Evolutionary conservation across 2,797 vertebrate genomes (phyloP).

Genomic region (Leucoraja ocellata): DNA sequence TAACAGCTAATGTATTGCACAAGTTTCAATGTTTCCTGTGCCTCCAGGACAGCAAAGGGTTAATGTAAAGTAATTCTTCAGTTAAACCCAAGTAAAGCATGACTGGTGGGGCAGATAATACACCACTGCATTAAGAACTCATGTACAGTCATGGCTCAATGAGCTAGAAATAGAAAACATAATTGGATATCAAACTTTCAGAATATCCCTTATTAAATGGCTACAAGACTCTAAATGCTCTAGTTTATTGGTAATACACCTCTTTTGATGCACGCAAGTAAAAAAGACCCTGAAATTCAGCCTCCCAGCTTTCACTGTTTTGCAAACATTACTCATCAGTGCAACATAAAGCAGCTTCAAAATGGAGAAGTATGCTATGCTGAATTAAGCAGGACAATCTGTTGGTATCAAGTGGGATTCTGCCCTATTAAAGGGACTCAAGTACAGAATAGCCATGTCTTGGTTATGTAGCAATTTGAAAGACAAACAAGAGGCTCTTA

Average conservation of each 20-base stretch:
- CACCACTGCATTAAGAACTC: conserved; percentile 57
- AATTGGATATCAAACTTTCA: conserved; percentile 56
- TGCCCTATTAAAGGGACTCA: conserved; percentile 45
- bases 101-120: neutral
- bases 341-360: neutral
- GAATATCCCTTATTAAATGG: conserved; percentile 47
- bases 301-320: neutral
- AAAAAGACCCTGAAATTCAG: neutral
- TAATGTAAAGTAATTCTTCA: neutral
- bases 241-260: conserved; percentile 42
- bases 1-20: neutral
- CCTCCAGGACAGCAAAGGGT: neutral
- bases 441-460: conserved; percentile 52
- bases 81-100: neutral
- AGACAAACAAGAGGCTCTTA: conserved; percentile 59
- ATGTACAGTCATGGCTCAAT: conserved; percentile 60
- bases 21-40: neutral
- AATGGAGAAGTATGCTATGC: neutral
- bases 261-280: conserved; percentile 39
- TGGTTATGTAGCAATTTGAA: conserved; percentile 49
- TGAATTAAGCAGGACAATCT: neutral
- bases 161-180: conserved; percentile 58
- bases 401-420: conserved; percentile 40
- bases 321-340: neutral
- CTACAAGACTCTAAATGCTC: conserved; percentile 45